Base-by-base conservation (phyloP, 2,888 invertebrate species). In the Cetonia aurata region DNA sequence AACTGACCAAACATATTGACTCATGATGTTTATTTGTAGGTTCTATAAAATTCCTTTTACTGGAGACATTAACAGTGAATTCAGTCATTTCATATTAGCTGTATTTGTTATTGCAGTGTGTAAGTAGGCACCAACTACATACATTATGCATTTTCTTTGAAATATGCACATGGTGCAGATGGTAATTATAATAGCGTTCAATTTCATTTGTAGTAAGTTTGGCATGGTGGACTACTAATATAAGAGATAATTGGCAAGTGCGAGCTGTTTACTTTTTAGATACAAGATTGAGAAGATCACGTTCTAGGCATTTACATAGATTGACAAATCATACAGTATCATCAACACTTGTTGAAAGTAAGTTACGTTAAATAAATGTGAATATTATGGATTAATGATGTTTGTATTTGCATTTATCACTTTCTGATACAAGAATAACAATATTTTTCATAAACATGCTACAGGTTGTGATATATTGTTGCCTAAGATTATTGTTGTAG, bases 1-100 rank as follows among this genome's bases (percentile, higher is more conserved):
- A n/a, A 15, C 8, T 19, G 48, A 8, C 4, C 9, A 37, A 41
- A 19, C 8, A 52, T 52, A 17, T 52, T 52, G 12, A 52, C 25
- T 52, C 12, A 19, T 52, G 19, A 19, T 46, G 15, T 19, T 50
- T 46, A 42, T 44, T 66, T 66, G 46, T 42, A 72, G 70, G 70
- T 67, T 68, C 48, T 69, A 74, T 80, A 88, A 81, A 79, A 93
- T 93, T 93, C 86, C 92, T 77, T 85, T 94, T 79, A 92, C 94
- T 77, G 93, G 94, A 82, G 94, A 94, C 56, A 87, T 95, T 70
- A 94, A 94, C 25, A 93, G 94, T 85, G 95, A 95, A 86, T 94
- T 95, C 72, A 89, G 92, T 59, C 89, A 93, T 80, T 91, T 90
- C 17, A n/a, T 65, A 37, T 37, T 65, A 65, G 62, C 88, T 25